Conservation (phyloP, 2,888 invertebrate genomes). For the Orchestes rusci region DNA sequence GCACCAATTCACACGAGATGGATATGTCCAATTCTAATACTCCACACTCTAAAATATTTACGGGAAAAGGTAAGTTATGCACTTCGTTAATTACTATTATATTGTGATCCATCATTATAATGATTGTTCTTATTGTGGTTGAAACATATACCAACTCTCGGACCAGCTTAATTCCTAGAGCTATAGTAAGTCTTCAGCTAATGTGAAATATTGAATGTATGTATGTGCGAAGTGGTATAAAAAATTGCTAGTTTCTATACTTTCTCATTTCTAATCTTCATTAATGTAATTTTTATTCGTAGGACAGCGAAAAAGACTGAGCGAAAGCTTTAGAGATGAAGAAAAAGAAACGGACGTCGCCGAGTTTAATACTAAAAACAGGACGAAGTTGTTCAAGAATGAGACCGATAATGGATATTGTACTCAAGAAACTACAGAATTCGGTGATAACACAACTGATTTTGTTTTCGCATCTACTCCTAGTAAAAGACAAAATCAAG, state of each 20-base stretch:
- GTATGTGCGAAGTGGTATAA: too few species aligned
- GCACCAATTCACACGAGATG: constrained; percentile 32
- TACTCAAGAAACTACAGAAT: constrained; percentile 30
- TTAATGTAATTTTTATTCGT: constrained; percentile 25
- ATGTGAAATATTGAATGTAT: too few species aligned
- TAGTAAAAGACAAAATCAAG: constrained; percentile 29
- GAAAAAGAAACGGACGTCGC: constrained; percentile 25
- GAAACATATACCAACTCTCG: too few species aligned
- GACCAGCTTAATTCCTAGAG: too few species aligned
- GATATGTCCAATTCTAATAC: constrained; percentile 39
- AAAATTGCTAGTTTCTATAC: too few species aligned
- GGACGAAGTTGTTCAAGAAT: constrained; percentile 28
- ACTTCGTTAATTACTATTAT: too few species aligned
- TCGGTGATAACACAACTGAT: constrained; percentile 22
- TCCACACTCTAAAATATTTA: constrained; percentile 39
- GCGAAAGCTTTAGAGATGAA: constrained; percentile 40
- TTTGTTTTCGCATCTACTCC: constrained; percentile 40
- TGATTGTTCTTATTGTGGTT: too few species aligned
- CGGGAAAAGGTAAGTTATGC: constrained; percentile 24
- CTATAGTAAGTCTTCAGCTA: too few species aligned
- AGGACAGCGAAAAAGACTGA: constrained; percentile 42
- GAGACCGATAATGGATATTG: constrained; percentile 39
- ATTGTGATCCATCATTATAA: too few species aligned
- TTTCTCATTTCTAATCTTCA: too few species aligned
- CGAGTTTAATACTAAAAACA: constrained; percentile 26